Conservation (phyloP, 2,888 invertebrate species). For the Plusia festucae region DNA sequence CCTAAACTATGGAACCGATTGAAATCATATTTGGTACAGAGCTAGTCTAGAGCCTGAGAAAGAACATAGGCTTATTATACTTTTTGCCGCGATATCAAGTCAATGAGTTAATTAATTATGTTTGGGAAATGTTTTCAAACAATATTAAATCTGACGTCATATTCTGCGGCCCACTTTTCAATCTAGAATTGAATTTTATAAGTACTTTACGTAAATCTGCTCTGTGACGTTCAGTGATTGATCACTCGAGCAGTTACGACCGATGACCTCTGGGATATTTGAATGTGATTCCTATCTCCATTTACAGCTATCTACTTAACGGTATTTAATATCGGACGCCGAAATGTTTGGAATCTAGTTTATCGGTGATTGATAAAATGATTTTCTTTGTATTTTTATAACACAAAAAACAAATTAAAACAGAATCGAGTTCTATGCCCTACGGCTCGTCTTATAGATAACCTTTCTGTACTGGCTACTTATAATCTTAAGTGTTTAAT, state of each 20-base stretch:
- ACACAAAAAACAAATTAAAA: background rate
- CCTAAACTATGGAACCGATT: no score
- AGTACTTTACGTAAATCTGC: constrained; percentile 60
- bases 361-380: background rate
- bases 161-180: constrained; percentile 37
- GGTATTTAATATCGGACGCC: constrained; percentile 8
- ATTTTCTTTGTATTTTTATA: background rate
- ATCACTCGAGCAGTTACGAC: constrained; percentile 53
- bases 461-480: background rate
- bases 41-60: no score
- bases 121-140: background rate
- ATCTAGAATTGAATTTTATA: constrained; percentile 65
- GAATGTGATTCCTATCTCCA: constrained; percentile 28
- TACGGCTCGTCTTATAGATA: no score
- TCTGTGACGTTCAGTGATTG: constrained; percentile 57
- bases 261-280: constrained; percentile 51
- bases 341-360: background rate
- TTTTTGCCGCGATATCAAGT: no score
- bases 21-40: no score
- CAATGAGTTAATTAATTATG: no score
- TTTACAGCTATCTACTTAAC: constrained; percentile 5
- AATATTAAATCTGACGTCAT: background rate
- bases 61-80: no score
- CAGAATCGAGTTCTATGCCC: background rate
- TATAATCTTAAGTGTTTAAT: no score